A percentile compares a stretch with the other conserved stretches of the same genome.
Conservation (phyloP, 2,113 vertebrate genomes). For the Perca schrenkii region DNA sequence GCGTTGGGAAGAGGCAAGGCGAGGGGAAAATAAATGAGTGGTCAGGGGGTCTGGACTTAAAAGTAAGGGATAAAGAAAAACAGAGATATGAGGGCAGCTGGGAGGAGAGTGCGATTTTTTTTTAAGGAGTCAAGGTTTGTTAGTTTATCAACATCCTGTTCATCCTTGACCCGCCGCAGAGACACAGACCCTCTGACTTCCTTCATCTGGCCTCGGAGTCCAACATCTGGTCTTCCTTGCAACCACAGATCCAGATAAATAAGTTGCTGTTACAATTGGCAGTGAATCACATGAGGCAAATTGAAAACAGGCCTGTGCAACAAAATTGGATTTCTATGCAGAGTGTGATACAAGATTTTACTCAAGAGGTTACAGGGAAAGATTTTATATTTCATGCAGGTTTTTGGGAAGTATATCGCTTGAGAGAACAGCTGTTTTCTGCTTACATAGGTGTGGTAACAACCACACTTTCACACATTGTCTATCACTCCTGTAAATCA, state of each 20-base stretch:
- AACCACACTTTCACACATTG: not conserved
- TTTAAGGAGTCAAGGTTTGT: slow-evolving; percentile 41
- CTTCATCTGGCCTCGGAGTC: slow-evolving; percentile 49
- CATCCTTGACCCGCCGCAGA: slow-evolving; percentile 59
- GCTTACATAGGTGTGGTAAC: not conserved
- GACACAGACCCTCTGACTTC: slow-evolving; percentile 52
- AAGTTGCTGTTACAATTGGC: slow-evolving; percentile 59
- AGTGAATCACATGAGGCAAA: slow-evolving; percentile 47
- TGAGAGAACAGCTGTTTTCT: slow-evolving; percentile 24
- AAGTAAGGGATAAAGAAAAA: not conserved
- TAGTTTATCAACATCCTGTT: slow-evolving; percentile 73
- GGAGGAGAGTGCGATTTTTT: not conserved
- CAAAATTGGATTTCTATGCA: slow-evolving; percentile 26
- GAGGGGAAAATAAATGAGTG: slow-evolving; percentile 27
- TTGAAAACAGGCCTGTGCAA: slow-evolving; percentile 41
- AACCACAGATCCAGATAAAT: slow-evolving; percentile 50
- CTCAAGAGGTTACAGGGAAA: not conserved
- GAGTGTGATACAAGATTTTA: slow-evolving; percentile 19
- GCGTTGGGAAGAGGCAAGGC: not conserved
- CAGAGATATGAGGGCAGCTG: not conserved
- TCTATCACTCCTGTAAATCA: not conserved
- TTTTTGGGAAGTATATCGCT: not conserved
- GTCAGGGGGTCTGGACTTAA: not conserved
- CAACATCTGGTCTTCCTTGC: slow-evolving; percentile 69
- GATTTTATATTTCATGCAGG: not conserved